Evolutionary conservation across 2,797 vertebrate genomes (phyloP).

Genomic region (Neosilurus mollespiculum): DNA sequence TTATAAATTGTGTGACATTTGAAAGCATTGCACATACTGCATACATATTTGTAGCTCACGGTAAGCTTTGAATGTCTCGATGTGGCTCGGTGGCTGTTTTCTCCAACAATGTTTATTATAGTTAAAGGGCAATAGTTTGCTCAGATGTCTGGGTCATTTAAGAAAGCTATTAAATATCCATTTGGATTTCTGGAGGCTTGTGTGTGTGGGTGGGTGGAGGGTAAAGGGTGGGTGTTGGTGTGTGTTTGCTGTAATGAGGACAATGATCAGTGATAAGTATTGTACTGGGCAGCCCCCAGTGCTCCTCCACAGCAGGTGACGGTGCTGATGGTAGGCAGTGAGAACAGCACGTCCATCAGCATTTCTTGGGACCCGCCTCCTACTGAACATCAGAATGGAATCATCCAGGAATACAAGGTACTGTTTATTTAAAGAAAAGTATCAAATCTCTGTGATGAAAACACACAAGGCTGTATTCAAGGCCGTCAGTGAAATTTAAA

Average conservation of each 20-base stretch:
- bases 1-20: constrained; percentile 19
- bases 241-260: constrained; percentile 81
- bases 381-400: constrained; percentile 94
- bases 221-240: constrained; percentile 30
- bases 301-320: constrained; percentile 98
- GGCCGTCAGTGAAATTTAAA: too few species aligned
- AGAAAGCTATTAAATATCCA: constrained; percentile 37
- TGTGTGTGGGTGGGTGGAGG: constrained; percentile 10
- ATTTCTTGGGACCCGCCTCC: constrained; percentile 98
- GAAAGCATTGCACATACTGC: constrained; percentile 10
- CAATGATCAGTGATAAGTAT: constrained; percentile 61
- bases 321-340: constrained; percentile 90
- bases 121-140: constrained; percentile 31
- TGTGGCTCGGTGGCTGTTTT: constrained; percentile 19
- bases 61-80: constrained; percentile 8
- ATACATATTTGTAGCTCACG: constrained; percentile 6
- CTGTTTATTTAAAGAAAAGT: background rate
- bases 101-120: constrained; percentile 30
- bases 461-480: background rate
- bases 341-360: constrained; percentile 98
- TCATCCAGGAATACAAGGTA: constrained; percentile 99
- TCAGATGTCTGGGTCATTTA: constrained; percentile 38
- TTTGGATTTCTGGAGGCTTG: constrained; percentile 21
- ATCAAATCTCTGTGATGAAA: too few species aligned
- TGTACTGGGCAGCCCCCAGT: constrained; percentile 82